Percentiles rank a stretch among this genome's conserved stretches.
These are phyloP conservation scores for Rhadinocentrus ornatus DNA, from an alignment of 2,797 vertebrate species.

Conservation along the genomic window DNA sequence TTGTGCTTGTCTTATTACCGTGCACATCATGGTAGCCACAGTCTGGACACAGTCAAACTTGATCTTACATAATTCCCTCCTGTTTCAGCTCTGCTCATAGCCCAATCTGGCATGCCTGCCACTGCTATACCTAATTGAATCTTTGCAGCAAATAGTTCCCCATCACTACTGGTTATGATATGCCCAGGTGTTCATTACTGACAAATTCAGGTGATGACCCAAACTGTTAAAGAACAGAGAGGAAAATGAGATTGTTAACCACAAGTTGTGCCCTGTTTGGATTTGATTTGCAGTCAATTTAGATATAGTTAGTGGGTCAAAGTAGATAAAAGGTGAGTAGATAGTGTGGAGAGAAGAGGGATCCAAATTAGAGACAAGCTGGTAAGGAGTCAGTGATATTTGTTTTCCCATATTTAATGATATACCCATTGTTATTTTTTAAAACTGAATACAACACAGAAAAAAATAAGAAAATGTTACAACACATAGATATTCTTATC, in stretches of 20 bases:
- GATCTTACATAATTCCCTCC: constrained; percentile 33
- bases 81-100: constrained; percentile 16
- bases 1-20: constrained; percentile 30
- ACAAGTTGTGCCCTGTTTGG: constrained; percentile 29
- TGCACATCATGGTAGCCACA: constrained; percentile 30
- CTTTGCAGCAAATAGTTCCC: constrained; percentile 47
- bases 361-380: neutral
- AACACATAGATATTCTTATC: neutral
- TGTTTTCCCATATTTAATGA: neutral
- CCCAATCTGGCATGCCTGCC: constrained; percentile 30
- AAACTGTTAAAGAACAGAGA: constrained; percentile 23
- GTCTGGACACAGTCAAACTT: constrained; percentile 48
- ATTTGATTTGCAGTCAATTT: constrained; percentile 41
- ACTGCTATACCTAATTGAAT: constrained; percentile 53
- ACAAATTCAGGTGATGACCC: constrained; percentile 47
- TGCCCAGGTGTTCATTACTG: constrained; percentile 65
- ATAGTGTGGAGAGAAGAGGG: neutral
- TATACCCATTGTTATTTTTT: neutral
- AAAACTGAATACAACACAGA: neutral
- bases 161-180: constrained; percentile 46
- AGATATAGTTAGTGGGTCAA: neutral
- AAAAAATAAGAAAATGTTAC: neutral
- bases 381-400: neutral
- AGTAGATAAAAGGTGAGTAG: constrained; percentile 21
- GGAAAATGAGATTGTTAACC: constrained; percentile 22